Conservation (phyloP, 2,888 invertebrate species). For the Drosophila yooni region DNA sequence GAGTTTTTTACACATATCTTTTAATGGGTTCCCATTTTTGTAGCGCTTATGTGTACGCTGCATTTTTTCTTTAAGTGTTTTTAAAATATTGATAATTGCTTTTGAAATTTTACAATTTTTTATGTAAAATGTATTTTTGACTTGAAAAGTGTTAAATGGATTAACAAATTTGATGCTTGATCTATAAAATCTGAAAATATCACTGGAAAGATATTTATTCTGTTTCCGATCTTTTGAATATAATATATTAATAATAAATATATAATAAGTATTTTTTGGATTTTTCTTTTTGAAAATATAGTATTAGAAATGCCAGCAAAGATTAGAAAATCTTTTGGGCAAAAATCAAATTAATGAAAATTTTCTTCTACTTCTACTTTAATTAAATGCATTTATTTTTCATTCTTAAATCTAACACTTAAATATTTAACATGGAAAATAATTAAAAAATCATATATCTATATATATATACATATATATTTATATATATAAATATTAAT, state of each 20-base stretch:
- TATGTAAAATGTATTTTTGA: neutral
- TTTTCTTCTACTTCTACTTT: neutral
- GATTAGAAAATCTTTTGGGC: neutral
- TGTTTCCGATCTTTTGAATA: neutral
- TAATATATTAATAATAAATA: neutral
- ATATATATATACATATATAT: too few relatives aligned
- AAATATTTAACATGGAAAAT: too few relatives aligned
- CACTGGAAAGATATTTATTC: neutral
- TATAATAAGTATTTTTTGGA: neutral
- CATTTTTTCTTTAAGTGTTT: neutral
- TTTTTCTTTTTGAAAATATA: neutral
- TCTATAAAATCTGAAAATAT: neutral
- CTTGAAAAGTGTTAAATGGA: neutral
- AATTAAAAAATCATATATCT: neutral
- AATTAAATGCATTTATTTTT: neutral
- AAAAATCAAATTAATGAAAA: neutral
- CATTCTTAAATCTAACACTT: neutral
- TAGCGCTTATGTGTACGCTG: neutral
- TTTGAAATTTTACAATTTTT: neutral
- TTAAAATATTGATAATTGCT: neutral
- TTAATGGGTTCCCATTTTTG: neutral
- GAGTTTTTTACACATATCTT: neutral
- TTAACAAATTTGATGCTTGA: neutral
- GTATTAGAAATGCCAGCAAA: neutral
- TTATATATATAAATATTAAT: neutral